Conservation (phyloP, 1,140 invertebrate species). For the Drosophila ironensis region DNA sequence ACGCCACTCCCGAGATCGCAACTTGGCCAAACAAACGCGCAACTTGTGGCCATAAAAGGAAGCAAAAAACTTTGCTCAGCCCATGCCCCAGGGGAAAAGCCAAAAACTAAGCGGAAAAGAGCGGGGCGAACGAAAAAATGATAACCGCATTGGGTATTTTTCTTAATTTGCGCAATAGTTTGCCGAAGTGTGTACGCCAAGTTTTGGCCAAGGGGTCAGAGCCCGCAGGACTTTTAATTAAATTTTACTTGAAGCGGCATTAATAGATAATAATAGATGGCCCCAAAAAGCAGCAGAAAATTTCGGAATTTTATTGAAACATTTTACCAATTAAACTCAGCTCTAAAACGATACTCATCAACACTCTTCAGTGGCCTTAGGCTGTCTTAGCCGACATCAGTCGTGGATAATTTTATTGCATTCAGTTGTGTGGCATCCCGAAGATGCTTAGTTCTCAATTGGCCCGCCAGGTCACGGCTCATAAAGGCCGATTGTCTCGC, state of each 20-base stretch:
- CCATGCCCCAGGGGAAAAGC: conserved; percentile 32
- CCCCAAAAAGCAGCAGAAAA: too few species aligned
- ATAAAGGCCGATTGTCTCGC: conserved; percentile 58
- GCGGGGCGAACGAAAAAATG: conserved; percentile 40
- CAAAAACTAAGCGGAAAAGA: conserved; percentile 36
- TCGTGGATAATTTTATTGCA: neutral
- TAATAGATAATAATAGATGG: conserved; percentile 30
- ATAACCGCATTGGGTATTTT: conserved; percentile 70
- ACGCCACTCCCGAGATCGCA: conserved; percentile 15
- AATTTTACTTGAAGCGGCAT: conserved; percentile 33
- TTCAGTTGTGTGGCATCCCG: neutral
- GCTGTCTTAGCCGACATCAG: too few species aligned
- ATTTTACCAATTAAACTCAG: too few species aligned
- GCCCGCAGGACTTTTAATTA: conserved; percentile 56
- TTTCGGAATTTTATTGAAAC: too few species aligned
- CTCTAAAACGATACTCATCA: too few species aligned
- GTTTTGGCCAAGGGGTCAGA: conserved; percentile 33
- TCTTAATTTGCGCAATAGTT: conserved; percentile 66
- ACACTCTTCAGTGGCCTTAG: too few species aligned
- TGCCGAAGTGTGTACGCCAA: conserved; percentile 20
- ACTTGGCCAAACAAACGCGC: conserved; percentile 51
- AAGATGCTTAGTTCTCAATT: conserved; percentile 13
- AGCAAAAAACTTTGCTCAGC: conserved; percentile 25
- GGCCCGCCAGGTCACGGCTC: conserved; percentile 20
- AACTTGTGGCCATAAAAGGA: conserved; percentile 41